phyloP scores from a whole-genome alignment of 2,888 invertebrate species.

The Lithophane socia region DNA sequence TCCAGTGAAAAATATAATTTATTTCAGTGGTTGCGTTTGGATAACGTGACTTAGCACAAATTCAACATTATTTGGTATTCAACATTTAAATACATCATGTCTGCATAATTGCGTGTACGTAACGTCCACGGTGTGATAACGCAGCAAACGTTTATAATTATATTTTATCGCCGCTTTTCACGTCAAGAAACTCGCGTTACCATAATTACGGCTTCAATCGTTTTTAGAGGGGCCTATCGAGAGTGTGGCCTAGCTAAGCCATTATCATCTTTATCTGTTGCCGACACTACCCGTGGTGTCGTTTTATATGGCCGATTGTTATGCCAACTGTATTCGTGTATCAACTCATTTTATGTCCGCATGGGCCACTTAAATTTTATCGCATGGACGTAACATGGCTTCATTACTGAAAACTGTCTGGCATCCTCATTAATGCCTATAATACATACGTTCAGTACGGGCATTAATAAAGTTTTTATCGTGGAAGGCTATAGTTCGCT shows the following conservation, averaged over 20 bases:
- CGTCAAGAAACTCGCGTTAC: constrained; percentile 52
- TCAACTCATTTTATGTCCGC: constrained; percentile 68
- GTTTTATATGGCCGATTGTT: constrained; percentile 56
- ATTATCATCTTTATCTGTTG: constrained; percentile 58
- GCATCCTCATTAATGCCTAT: constrained; percentile 66
- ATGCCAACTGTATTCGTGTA: constrained; percentile 57
- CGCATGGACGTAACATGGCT: constrained; percentile 71
- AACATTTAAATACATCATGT: constrained; percentile 63
- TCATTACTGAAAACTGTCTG: constrained; percentile 74
- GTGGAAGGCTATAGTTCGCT: constrained; percentile 42
- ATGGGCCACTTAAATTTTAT: constrained; percentile 78
- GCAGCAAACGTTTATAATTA: constrained; percentile 54
- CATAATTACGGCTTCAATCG: constrained; percentile 52
- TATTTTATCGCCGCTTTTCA: constrained; percentile 56
- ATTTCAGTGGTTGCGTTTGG: constrained; percentile 36
- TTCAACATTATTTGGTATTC: constrained; percentile 53
- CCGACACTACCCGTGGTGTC: constrained; percentile 40
- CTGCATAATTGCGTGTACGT: constrained; percentile 62
- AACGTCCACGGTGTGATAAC: constrained; percentile 55
- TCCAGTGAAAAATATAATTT: constrained; percentile 41
- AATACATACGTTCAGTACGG: constrained; percentile 57
- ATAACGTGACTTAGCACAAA: constrained; percentile 59
- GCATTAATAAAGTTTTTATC: constrained; percentile 67
- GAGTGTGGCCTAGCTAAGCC: constrained; percentile 23
- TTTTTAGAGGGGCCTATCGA: constrained; percentile 50